Evolutionary conservation across 2,797 vertebrate species (phyloP).

Genomic region (Leptatherina wallacei): DNA sequence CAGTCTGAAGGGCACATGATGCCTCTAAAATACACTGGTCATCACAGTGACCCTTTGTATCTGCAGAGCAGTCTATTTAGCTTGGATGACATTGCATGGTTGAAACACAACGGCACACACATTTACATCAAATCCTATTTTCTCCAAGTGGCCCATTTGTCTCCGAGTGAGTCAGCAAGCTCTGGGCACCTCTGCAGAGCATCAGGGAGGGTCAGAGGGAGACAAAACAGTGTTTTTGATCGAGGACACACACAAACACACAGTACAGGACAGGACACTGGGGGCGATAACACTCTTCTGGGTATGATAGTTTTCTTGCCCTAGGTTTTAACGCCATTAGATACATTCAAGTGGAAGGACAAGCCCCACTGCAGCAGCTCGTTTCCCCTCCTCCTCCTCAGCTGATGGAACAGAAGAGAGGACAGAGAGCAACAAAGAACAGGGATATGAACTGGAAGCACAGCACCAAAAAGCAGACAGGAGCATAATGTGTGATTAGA

Average conservation of each 20-base stretch:
- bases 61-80: slow-evolving; percentile 29
- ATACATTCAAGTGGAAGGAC: slow-evolving; percentile 67
- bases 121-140: slow-evolving; percentile 72
- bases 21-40: slow-evolving; percentile 2
- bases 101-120: slow-evolving; percentile 46
- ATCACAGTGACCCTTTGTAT: slow-evolving; percentile 33
- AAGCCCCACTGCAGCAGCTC: slow-evolving; percentile 36
- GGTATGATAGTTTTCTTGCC: slow-evolving; percentile 36
- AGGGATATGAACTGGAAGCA: slow-evolving; percentile 15
- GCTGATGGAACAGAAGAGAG: slow-evolving; percentile 36
- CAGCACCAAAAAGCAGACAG: neutral
- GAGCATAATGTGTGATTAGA: neutral
- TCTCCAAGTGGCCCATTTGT: slow-evolving; percentile 73
- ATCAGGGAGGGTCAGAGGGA: slow-evolving; percentile 65
- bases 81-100: slow-evolving; percentile 49
- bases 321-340: slow-evolving; percentile 75
- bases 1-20: neutral
- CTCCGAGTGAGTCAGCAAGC: slow-evolving; percentile 77
- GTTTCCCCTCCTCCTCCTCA: slow-evolving; percentile 34
- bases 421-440: slow-evolving; percentile 23
- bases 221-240: slow-evolving; percentile 59
- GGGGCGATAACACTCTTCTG: slow-evolving; percentile 45
- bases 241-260: slow-evolving; percentile 28
- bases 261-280: slow-evolving; percentile 31
- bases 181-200: slow-evolving; percentile 70